phyloP scores from a whole-genome alignment of 1,140 invertebrate species.

The Aphelinus atriplicis region DNA sequence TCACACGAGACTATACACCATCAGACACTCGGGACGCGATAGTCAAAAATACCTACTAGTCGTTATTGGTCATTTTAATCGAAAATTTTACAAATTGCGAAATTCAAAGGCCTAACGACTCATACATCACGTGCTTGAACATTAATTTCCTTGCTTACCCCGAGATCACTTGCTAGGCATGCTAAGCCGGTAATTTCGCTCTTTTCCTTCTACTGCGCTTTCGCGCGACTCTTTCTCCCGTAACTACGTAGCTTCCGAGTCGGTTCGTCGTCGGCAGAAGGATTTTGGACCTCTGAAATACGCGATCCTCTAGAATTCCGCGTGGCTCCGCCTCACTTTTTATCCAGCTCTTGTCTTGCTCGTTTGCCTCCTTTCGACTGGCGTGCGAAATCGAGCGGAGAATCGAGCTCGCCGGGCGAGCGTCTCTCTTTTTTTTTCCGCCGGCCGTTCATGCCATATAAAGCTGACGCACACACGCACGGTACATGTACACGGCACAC shows the following conservation, averaged over 20 bases:
- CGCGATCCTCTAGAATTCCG: conserved; percentile 14
- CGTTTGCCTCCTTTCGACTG: background rate
- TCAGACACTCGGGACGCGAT: too few relatives aligned
- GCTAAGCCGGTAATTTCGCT: background rate
- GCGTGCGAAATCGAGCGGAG: background rate
- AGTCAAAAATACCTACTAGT: too few relatives aligned
- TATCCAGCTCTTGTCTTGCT: background rate
- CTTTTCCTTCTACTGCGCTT: background rate
- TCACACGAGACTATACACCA: too few relatives aligned
- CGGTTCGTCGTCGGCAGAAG: background rate
- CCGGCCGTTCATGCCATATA: background rate
- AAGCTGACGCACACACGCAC: background rate
- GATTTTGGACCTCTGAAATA: conserved; percentile 19
- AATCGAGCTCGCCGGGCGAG: background rate
- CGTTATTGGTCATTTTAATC: too few relatives aligned
- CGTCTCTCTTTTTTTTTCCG: background rate
- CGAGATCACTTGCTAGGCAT: too few relatives aligned
- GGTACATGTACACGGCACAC: too few relatives aligned
- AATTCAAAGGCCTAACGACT: too few relatives aligned
- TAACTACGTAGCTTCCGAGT: too few relatives aligned
- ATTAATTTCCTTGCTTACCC: too few relatives aligned
- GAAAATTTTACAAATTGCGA: too few relatives aligned
- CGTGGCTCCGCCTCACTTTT: background rate
- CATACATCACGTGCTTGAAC: too few relatives aligned
- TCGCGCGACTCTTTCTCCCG: background rate